Evolutionary conservation across 1,140 invertebrate genomes (phyloP).

Genomic region (Hylaeus anthracinus): DNA sequence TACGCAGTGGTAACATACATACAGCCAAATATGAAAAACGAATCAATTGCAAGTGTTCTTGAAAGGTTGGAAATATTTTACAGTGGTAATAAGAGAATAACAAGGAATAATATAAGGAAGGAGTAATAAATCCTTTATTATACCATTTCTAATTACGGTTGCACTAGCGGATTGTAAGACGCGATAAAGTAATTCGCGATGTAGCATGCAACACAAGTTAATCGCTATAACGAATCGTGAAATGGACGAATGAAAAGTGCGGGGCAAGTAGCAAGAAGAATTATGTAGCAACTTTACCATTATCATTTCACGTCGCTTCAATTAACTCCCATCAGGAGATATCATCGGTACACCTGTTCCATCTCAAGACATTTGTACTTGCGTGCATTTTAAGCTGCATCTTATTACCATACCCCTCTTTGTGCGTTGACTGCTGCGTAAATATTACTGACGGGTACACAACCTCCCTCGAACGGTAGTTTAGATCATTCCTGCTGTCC

Average conservation of each 20-base stretch:
- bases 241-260: neutral
- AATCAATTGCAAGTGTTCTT: too few species aligned
- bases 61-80: too few species aligned
- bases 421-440: too few species aligned
- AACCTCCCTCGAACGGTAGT: too few species aligned
- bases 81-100: too few species aligned
- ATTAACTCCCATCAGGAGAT: neutral
- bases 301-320: slow-evolving; percentile 3
- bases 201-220: neutral
- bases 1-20: too few species aligned
- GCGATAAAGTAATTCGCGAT: slow-evolving; percentile 1
- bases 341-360: neutral
- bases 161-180: too few species aligned
- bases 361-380: neutral
- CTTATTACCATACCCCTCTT: neutral
- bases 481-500: too few species aligned
- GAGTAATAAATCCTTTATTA: too few species aligned
- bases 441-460: neutral
- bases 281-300: neutral
- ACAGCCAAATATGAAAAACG: too few species aligned
- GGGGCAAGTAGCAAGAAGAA: neutral
- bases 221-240: slow-evolving; percentile 11
- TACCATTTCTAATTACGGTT: too few species aligned
- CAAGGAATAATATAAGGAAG: too few species aligned
- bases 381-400: neutral